Evolutionary conservation across 2,797 vertebrate species (phyloP).

Genomic region (Dipus sagitta): DNA sequence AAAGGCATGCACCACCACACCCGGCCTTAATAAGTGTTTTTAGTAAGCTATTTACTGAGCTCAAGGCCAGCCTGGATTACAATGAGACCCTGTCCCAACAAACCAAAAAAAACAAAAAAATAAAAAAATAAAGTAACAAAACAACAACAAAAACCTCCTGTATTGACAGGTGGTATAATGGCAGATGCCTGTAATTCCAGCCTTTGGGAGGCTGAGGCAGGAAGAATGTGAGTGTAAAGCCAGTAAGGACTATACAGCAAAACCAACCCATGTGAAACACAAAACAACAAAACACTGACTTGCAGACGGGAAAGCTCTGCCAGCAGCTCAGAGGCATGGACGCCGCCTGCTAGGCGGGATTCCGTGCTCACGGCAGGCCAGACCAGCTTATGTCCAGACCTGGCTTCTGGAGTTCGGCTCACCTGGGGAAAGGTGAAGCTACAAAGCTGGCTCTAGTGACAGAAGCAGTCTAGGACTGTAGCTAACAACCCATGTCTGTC

Average conservation of each 20-base stretch:
- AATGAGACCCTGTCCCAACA: no score
- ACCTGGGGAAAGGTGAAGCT: neutral
- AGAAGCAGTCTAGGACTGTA: no score
- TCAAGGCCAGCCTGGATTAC: neutral
- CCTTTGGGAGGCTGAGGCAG: neutral
- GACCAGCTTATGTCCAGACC: neutral
- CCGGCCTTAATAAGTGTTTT: no score
- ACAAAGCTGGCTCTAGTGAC: neutral
- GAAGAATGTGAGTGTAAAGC: neutral
- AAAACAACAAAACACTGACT: rapidly evolving
- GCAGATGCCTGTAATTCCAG: neutral
- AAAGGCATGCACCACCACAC: no score
- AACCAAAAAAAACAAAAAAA: neutral
- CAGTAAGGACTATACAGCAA: neutral
- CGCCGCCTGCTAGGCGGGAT: neutral
- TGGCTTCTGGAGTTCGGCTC: neutral
- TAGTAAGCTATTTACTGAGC: neutral
- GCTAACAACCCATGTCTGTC: neutral
- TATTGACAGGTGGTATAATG: neutral
- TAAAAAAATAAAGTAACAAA: neutral
- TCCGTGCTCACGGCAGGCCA: neutral
- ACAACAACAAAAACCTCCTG: neutral
- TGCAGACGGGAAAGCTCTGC: neutral
- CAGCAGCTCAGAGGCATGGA: neutral
- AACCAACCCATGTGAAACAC: neutral